Evolutionary conservation across 2,888 invertebrate species (phyloP).

Genomic region (Agriopis leucophaearia): DNA sequence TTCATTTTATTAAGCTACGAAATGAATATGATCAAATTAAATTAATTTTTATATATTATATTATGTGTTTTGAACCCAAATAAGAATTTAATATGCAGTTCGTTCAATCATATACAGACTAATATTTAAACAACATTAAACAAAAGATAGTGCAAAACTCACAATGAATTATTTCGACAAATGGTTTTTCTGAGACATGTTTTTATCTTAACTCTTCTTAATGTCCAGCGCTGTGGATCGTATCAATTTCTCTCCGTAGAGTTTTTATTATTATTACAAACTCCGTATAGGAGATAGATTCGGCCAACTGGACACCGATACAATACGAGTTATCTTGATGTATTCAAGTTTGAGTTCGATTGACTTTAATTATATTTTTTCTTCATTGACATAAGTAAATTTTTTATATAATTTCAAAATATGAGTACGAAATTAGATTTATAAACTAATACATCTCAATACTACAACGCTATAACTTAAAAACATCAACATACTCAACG

Average conservation of each 20-base stretch:
- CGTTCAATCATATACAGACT: not conserved
- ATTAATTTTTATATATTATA: no score
- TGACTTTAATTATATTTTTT: not conserved
- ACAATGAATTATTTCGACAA: no score
- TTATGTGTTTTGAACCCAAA: no score
- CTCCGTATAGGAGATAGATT: conserved; percentile 58
- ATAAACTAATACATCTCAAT: not conserved
- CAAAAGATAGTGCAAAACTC: no score
- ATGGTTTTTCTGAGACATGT: conserved; percentile 12
- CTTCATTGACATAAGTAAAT: not conserved
- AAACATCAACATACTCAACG: not conserved
- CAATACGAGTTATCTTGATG: conserved; percentile 40
- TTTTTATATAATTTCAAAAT: not conserved
- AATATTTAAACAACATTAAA: not conserved
- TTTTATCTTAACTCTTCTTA: conserved; percentile 49
- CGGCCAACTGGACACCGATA: conserved; percentile 57
- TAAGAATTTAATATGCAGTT: no score
- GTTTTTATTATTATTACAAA: conserved; percentile 63
- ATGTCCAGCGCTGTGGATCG: conserved; percentile 58
- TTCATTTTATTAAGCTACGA: no score
- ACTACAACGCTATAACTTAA: not conserved
- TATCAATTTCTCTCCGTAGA: conserved; percentile 71
- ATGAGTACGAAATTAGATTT: not conserved
- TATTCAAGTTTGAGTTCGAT: conserved; percentile 36
- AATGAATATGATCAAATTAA: not conserved